phyloP scores from a whole-genome alignment of 2,888 invertebrate species.

The Meghimatium bilineatum region DNA sequence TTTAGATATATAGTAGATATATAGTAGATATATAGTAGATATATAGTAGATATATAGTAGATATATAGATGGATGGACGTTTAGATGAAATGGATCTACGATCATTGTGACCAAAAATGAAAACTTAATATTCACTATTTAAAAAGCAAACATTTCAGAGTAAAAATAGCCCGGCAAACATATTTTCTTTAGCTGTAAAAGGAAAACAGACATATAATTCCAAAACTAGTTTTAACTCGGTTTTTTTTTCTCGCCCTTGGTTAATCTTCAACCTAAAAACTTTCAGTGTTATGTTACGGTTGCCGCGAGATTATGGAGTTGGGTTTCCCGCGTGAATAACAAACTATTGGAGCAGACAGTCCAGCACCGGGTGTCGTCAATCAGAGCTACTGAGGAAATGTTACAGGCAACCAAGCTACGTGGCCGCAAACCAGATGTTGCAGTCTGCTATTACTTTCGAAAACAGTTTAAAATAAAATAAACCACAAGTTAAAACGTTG shows the following conservation, averaged over 20 bases:
- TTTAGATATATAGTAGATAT: no score
- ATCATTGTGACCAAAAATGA: no score
- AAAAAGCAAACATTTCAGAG: background rate
- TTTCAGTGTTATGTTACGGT: background rate
- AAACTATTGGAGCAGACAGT: background rate
- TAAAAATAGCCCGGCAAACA: background rate
- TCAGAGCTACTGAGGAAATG: background rate
- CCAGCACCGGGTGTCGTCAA: slow-evolving; percentile 18
- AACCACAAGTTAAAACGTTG: no score
- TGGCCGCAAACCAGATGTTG: background rate
- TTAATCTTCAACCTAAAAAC: background rate
- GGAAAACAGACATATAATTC: background rate
- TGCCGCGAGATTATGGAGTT: background rate
- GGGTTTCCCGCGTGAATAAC: background rate
- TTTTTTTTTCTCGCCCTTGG: background rate
- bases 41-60: no score
- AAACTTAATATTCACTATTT: no score
- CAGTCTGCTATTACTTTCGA: background rate
- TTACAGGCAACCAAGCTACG: background rate
- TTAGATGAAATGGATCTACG: no score
- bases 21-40: no score
- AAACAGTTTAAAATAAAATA: background rate
- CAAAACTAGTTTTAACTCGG: background rate
- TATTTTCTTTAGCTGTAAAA: background rate
- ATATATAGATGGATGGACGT: no score